Evolutionary conservation across 2,797 vertebrate species (phyloP), one percentile per base, ranked within the genome.

Genomic region (Alosa sapidissima): DNA sequence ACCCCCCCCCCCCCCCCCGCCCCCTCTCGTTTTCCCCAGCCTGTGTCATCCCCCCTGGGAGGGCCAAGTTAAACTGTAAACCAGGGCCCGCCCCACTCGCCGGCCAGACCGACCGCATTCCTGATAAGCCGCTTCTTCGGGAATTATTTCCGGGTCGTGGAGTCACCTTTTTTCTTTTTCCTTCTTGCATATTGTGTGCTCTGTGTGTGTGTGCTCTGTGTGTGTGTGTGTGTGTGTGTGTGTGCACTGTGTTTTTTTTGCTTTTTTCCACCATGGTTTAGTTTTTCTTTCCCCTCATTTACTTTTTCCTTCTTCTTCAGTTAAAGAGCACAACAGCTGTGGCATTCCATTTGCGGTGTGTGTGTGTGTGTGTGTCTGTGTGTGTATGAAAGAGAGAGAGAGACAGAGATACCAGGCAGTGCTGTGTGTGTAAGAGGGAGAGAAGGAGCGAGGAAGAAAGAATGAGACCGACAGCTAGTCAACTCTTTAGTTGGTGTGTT

Each of bases 91-190:
- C 91, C 52, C 68, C 68, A 9, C 58, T 36, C 82, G 81, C 85
- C 89, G 88, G 91, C 89, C 90, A 91, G 93, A 91, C 89, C 24
- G 82, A 90, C 91, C 81, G 78, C 93, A 95, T 95, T 94, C 94
- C 94, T 91, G 91, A 94, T 93, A 91, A 94, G 84, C 89, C 85
- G 90, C 88, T 85, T 87, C 89, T 24, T 86, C 87, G 89, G 90
- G 92, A 95, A 96, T 95, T 95, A 91, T 95, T 95, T 96, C 95
- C 94, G 95, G 95, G 94, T 96, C 91, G 87, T 89, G 85, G 78
- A 86, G 88, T 84, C 82, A 90, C 89, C 90, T 90, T 87, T 87
- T 82, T 87, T 88, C 60, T 58, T 87, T 45, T 85, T 1, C 47
- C 8, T 24, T 81, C 10, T 41, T 81, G 1, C 51, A 16, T 72